Conservation (phyloP, 2,797 vertebrate species). For the Neosilurus mollespiculum region DNA sequence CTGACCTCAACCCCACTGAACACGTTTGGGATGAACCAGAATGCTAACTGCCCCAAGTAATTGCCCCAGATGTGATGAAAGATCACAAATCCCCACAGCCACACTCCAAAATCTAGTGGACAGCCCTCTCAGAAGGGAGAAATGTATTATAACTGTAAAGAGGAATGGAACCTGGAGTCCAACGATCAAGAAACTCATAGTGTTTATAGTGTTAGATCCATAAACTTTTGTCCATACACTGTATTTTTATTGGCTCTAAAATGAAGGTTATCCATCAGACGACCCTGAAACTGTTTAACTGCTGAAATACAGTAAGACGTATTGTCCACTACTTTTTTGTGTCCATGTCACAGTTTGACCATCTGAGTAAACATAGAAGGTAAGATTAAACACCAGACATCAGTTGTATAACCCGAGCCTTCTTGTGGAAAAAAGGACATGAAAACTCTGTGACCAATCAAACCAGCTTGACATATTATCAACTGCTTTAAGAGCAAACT, state of each 20-base stretch:
- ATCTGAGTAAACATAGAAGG: slow-evolving; percentile 1
- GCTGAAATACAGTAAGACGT: not conserved
- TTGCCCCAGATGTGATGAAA: not conserved
- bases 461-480: too few species aligned
- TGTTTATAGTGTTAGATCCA: too few species aligned
- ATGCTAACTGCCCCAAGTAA: too few species aligned
- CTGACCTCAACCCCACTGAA: too few species aligned
- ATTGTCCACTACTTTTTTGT: slow-evolving; percentile 14
- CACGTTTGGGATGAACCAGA: too few species aligned
- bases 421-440: not conserved
- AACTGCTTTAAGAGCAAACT: not conserved
- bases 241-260: not conserved
- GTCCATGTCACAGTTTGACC: not conserved
- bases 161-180: too few species aligned
- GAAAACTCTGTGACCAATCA: not conserved
- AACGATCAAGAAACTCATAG: too few species aligned
- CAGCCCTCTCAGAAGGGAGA: too few species aligned
- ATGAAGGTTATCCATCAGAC: not conserved
- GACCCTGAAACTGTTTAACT: not conserved
- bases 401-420: not conserved
- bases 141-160: not conserved
- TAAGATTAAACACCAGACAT: not conserved
- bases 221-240: too few species aligned
- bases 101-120: not conserved
- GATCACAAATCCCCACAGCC: not conserved